Evolutionary conservation across 64 coral and sea anemone genomes (phyloP).

Genomic region (Actinia equina): DNA sequence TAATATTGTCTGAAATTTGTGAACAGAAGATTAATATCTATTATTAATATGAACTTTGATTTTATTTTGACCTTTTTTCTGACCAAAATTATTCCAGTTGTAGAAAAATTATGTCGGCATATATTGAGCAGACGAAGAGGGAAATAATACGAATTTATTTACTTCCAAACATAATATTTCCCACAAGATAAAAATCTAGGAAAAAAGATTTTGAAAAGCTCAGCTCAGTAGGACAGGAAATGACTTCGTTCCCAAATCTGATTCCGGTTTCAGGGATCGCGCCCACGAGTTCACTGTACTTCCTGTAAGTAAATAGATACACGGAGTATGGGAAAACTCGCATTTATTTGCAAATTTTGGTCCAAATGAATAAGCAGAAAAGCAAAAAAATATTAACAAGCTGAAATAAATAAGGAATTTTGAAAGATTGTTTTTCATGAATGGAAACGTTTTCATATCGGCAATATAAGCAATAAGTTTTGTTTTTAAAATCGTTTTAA

Average conservation of each 20-base stretch:
- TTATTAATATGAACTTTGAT: too few species aligned
- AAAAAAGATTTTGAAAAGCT: not conserved
- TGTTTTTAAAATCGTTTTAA: too few species aligned
- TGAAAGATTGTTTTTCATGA: too few species aligned
- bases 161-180: not conserved
- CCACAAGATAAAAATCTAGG: not conserved
- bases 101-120: too few species aligned
- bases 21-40: too few species aligned
- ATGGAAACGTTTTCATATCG: too few species aligned
- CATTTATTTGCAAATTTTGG: not conserved
- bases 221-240: not conserved
- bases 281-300: not conserved
- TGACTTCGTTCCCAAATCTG: not conserved
- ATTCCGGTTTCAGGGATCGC: not conserved
- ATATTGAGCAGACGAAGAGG: not conserved
- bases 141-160: not conserved
- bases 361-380: not conserved
- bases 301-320: not conserved
- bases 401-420: too few species aligned
- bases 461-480: too few species aligned
- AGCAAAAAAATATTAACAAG: not conserved
- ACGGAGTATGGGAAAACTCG: not conserved
- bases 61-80: too few species aligned
- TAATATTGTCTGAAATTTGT: too few species aligned
- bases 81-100: too few species aligned